Evolutionary conservation across 2,888 invertebrate genomes (phyloP), one percentile per base, ranked within the genome.

Genomic region (Drosophila setosimentum): DNA sequence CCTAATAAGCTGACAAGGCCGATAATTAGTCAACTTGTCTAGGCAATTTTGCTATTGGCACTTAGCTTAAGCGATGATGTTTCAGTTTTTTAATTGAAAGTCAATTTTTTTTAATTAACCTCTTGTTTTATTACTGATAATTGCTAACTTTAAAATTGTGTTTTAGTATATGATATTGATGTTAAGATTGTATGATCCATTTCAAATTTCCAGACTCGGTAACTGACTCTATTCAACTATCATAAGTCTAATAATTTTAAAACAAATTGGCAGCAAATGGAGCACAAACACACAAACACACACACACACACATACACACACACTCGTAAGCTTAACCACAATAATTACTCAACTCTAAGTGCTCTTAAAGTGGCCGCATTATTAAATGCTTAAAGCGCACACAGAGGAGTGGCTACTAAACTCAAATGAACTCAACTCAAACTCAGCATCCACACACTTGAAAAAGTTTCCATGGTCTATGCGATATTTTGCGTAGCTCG

Each of bases 1-100:
- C 35, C 45, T 62, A 33, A 62, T 11, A 2, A 45, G 62, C 53
- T 57, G 65, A 61, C 73, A 74, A 76, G 78, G 64, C 65, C 40
- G 70, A 62, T 81, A 87, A 85, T 85, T 85, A 85, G 88, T 85
- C 77, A 80, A 75, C 61, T 82, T 62, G 79, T 54, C 75, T 64
- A 76, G 76, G 62, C 82, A 71, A 71, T 77, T 82, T 80, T 83
- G 77, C 54, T 58, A 85, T 83, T 85, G 85, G 87, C 85, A 87
- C 80, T 77, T 82, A 67, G 63, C 69, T 65, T 54, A 76, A 66
- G 53, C 42, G 67, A 54, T 35, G 68, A 11, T 62, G 68, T 73
- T 73, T 68, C 62, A 67, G 59, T 81, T 61, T 74, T 76, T 74
- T 74, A 82, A 82, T 76, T 81, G 73, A 83, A 75, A 74, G 68